phyloP scores from a whole-genome alignment of 1,140 invertebrate genomes.

The Papilio helenus region DNA sequence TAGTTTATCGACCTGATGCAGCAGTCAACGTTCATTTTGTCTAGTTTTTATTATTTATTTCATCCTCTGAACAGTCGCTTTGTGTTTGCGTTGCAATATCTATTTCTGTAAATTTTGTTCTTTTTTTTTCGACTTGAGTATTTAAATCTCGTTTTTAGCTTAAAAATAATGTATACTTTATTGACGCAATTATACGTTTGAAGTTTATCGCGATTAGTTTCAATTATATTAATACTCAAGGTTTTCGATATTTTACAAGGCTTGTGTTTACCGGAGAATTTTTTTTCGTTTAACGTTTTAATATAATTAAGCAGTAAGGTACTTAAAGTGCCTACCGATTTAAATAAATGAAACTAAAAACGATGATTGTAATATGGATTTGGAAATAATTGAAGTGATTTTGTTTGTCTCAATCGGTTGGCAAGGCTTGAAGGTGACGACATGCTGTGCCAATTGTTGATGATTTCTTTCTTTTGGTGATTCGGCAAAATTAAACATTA shows the following conservation, averaged over 20 bases:
- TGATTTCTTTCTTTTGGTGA: slow-evolving; percentile 55
- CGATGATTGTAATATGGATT: background rate
- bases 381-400: background rate
- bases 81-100: slow-evolving; percentile 13
- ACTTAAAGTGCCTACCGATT: slow-evolving; percentile 7
- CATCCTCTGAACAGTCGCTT: background rate
- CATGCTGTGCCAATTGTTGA: slow-evolving; percentile 48
- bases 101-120: slow-evolving; percentile 27
- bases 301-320: background rate
- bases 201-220: slow-evolving; percentile 4
- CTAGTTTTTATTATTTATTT: slow-evolving; percentile 39
- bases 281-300: slow-evolving; percentile 1
- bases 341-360: background rate
- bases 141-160: slow-evolving; percentile 14
- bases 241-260: background rate
- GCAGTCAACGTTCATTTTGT: slow-evolving; percentile 3
- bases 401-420: background rate
- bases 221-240: background rate
- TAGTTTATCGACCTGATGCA: slow-evolving; percentile 10
- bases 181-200: background rate
- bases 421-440: slow-evolving; percentile 21
- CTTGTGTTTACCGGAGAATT: slow-evolving; percentile 1
- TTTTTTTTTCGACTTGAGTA: slow-evolving; percentile 14
- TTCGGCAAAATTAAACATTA: slow-evolving; percentile 61
- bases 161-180: background rate